A percentile compares a stretch with the other conserved stretches of the same genome.
Evolutionary conservation across 2,113 vertebrate genomes (phyloP).

Genomic region (Leptocoma aspasia): DNA sequence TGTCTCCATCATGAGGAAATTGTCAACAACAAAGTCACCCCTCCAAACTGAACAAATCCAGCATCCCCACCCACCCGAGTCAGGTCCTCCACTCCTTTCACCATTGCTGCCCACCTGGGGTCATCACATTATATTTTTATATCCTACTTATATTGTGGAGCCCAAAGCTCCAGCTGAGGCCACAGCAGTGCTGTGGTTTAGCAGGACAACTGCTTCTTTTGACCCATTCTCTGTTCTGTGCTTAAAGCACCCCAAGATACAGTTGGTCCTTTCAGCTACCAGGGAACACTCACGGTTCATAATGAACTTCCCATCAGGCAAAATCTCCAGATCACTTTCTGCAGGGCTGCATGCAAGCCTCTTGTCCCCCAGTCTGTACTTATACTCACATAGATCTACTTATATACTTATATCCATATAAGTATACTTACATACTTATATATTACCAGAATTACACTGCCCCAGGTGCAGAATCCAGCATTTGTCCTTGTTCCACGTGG

Average conservation of each 20-base stretch:
- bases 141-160: neutral
- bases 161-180: neutral
- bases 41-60: neutral
- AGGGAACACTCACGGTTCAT: neutral
- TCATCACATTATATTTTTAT: neutral
- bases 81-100: neutral
- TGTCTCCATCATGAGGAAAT: neutral
- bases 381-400: neutral
- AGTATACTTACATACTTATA: neutral
- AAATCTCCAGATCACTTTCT: neutral
- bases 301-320: neutral
- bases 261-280: neutral
- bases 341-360: neutral
- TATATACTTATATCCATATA: neutral
- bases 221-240: fast-evolving
- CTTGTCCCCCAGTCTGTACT: neutral
- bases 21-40: neutral
- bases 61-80: neutral
- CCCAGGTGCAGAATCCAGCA: neutral
- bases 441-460: neutral
- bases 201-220: neutral
- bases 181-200: neutral
- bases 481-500: neutral
- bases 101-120: neutral
- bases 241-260: neutral